Base-by-base conservation (phyloP, 2,888 invertebrate genomes). In the Ormyrus pomaceus region DNA sequence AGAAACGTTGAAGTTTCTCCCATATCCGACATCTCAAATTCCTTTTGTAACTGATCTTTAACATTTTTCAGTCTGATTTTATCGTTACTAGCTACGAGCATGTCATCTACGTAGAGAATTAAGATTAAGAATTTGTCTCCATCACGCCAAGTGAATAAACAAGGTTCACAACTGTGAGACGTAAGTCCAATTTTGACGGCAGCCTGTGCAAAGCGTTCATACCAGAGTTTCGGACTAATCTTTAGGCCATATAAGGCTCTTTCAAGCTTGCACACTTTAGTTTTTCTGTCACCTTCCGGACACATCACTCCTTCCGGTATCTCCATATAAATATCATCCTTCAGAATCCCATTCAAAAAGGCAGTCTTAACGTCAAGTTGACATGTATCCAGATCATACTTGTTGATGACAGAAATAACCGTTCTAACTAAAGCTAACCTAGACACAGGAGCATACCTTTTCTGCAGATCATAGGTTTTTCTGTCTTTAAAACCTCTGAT, bases 61-160 rank as follows among this genome's bases (percentile, higher is more conserved):
- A 83, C 71, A 78, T 84, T 80, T 7, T 73, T 34, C 66, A 83
- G 11, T 55, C 82, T 84, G 61, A 68, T 48, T 74, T 72, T 66
- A 61, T 83, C 78, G 59, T 83, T 83, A 66, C 81, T 82, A 7
- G 82, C 82, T 45, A 82, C 48, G 34, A 82, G 13, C 53, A 82
- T 74, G 10, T 68, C 68, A 50, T 69, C 56, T 13, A 58, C 56
- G 8, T 58, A 69, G 34, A 82, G 58, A 55, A 81, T 73, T 45
- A 80, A 59, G 2, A 59, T 59, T n/a, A 19, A 59, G 59, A 80
- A 69, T 75, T 82, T 82, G 2, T 13, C 53, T 74, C 34, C 61
- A 53, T 82, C 74, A 77, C 77, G 9, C 81, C 81, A 83, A 13
- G 68, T 81, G 65, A 83, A 83, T n/a, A 81, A 73, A 50, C 82